Conservation (phyloP, 2,113 vertebrate genomes). For the Hippocampus mohnikei region DNA sequence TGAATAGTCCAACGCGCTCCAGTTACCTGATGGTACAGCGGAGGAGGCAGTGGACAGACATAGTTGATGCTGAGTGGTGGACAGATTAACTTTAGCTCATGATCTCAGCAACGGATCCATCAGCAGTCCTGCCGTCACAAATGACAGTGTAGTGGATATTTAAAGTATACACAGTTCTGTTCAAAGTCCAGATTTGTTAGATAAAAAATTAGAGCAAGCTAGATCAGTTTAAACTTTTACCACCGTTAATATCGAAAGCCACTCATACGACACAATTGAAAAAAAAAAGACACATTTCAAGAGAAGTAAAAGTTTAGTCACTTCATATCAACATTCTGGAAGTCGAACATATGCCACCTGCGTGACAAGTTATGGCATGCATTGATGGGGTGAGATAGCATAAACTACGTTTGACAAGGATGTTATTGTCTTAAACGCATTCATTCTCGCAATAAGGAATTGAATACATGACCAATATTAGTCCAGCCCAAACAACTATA, state of each 20-base stretch:
- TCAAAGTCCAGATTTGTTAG: background rate
- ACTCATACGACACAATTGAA: no score
- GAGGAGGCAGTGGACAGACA: slow-evolving; percentile 61
- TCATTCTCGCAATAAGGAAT: background rate
- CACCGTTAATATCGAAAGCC: no score
- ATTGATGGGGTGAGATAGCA: background rate
- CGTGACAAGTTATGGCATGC: no score
- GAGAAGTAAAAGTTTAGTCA: no score
- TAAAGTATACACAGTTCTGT: background rate
- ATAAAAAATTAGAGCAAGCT: no score
- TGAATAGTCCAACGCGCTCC: background rate
- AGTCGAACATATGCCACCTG: no score
- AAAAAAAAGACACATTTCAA: no score
- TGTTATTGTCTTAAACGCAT: background rate
- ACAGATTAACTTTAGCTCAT: slow-evolving; percentile 3
- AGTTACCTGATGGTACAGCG: slow-evolving; percentile 56
- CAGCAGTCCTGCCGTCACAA: background rate
- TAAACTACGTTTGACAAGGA: background rate
- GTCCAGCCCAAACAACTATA: background rate
- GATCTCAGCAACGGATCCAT: background rate
- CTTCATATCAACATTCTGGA: no score
- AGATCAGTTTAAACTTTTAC: no score
- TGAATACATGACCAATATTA: background rate
- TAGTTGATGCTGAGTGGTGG: background rate
- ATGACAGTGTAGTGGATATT: background rate